A percentile compares a stretch with the other conserved stretches of the same genome.
phyloP scores from a whole-genome alignment of 2,797 vertebrate species.

The Neopelma chrysocephalum region DNA sequence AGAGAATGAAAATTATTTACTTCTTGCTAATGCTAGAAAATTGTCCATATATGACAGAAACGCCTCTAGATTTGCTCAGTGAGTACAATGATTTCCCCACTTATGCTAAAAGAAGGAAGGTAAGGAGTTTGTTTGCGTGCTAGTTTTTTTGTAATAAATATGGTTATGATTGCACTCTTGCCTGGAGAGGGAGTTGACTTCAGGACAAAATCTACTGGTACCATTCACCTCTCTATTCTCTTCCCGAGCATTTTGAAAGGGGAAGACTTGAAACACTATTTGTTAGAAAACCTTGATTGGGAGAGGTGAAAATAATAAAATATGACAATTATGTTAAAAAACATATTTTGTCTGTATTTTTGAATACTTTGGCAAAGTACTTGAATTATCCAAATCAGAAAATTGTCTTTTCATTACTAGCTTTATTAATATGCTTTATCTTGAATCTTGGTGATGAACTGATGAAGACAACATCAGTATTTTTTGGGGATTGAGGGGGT shows the following conservation, averaged over 20 bases:
- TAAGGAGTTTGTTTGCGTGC: not conserved
- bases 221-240: not conserved
- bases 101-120: not conserved
- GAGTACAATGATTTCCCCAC: not conserved
- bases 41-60: conserved; percentile 3
- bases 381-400: not conserved
- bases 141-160: not conserved
- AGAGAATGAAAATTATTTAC: not conserved
- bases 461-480: not conserved
- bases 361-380: not conserved
- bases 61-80: not conserved
- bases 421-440: not conserved
- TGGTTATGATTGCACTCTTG: not conserved
- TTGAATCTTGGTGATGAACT: not conserved
- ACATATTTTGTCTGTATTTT: not conserved
- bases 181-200: not conserved
- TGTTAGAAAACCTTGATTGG: not conserved
- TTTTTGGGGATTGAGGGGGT: not conserved
- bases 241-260: not conserved
- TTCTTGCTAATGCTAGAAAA: conserved; percentile 28
- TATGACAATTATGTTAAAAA: not conserved
- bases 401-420: not conserved
- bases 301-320: not conserved
- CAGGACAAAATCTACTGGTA: not conserved
- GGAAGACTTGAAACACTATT: not conserved